These are phyloP conservation scores for Norana najaformis DNA, from an alignment of 2,888 invertebrate genomes.

Conservation along the genomic window DNA sequence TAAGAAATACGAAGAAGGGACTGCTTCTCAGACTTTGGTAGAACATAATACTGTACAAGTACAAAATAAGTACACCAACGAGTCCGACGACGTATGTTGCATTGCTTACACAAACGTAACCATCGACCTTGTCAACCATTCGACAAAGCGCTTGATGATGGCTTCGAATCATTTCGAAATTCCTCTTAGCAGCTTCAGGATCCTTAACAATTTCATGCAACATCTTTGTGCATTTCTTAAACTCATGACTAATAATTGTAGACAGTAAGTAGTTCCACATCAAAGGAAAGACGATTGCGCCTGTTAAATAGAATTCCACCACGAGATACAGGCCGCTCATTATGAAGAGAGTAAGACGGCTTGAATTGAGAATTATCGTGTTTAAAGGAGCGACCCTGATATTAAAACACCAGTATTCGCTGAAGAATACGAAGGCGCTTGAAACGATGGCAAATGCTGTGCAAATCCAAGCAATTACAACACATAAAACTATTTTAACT, in stretches of 20 bases:
- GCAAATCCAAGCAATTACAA: background rate
- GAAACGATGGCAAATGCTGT: background rate
- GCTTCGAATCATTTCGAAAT: background rate
- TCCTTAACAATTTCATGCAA: background rate
- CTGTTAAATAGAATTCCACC: background rate
- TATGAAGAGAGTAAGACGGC: background rate
- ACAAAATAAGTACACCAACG: background rate
- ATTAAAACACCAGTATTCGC: background rate
- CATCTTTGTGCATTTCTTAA: background rate
- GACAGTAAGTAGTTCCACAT: background rate
- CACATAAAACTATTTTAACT: background rate
- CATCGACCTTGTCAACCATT: background rate
- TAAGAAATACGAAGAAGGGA: background rate
- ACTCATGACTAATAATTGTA: background rate
- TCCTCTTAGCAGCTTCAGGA: background rate
- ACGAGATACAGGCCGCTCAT: background rate
- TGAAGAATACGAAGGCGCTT: background rate
- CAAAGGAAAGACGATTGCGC: background rate
- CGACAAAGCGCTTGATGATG: conserved; percentile 8
- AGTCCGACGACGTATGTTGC: background rate
- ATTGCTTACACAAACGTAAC: background rate
- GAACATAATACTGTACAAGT: background rate
- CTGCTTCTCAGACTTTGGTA: background rate
- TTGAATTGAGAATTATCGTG: background rate
- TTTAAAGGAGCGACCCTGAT: background rate